Evolutionary conservation across 2,797 vertebrate species (phyloP).

Genomic region (Crocidura indochinensis): DNA sequence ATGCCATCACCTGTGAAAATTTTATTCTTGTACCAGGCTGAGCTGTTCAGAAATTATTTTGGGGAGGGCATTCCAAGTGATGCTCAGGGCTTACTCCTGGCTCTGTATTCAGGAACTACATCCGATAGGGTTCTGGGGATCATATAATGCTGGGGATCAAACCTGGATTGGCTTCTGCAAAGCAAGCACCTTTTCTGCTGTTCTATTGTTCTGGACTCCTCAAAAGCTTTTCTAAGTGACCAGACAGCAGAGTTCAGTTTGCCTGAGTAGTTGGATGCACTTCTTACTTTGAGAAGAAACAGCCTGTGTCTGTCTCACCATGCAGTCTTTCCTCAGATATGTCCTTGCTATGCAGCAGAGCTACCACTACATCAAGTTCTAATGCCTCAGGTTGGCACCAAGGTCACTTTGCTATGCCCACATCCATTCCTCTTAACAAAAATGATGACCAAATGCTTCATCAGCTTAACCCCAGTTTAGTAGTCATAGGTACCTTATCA

Average conservation of each 20-base stretch:
- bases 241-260: background rate
- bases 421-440: conserved; percentile 11
- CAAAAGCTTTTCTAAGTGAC: background rate
- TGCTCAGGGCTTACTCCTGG: no score
- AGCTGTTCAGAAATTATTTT: no score
- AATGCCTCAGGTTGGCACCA: background rate
- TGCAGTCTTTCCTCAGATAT: background rate
- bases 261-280: background rate
- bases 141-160: background rate
- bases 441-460: background rate
- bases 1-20: no score
- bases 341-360: background rate
- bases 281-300: conserved; percentile 10
- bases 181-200: no score
- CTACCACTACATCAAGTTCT: background rate
- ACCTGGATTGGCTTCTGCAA: background rate
- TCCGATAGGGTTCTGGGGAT: no score
- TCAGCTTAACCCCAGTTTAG: background rate
- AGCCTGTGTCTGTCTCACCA: background rate
- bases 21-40: no score
- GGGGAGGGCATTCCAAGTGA: no score
- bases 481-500: conserved; percentile 90
- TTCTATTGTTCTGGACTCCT: background rate
- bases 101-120: no score
- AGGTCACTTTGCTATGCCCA: background rate